Percentiles rank a stretch among this genome's conserved stretches.
Conservation (phyloP, 53 echinoderm and acorn worm genomes). For the Mesocentrotus franciscanus region DNA sequence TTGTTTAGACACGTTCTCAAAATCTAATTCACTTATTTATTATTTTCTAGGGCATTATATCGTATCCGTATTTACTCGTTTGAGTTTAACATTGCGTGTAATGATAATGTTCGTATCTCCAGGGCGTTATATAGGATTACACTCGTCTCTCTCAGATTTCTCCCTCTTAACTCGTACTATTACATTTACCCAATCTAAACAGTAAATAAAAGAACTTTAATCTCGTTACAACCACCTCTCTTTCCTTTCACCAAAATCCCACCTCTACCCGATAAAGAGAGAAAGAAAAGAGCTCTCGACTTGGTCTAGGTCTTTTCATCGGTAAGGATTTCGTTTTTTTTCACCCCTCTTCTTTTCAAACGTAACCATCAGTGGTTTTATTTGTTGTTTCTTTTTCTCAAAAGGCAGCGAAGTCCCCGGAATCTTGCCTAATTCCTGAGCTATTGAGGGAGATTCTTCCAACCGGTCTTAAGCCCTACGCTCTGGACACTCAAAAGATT, state of each 20-base stretch:
- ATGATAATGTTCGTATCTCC: slow-evolving; percentile 31
- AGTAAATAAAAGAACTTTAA: slow-evolving; percentile 62
- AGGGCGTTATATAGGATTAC: slow-evolving; percentile 32
- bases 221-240: slow-evolving; percentile 51
- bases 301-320: neutral
- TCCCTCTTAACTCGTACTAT: slow-evolving; percentile 14
- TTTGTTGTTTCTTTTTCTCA: slow-evolving; percentile 29
- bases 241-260: slow-evolving; percentile 39
- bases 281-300: slow-evolving; percentile 16
- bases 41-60: neutral
- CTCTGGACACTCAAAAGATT: slow-evolving; percentile 1
- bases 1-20: neutral
- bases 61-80: neutral
- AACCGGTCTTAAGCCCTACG: slow-evolving; percentile 54
- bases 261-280: neutral
- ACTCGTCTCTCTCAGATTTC: neutral
- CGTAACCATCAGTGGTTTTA: slow-evolving; percentile 42
- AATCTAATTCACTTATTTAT: neutral
- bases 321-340: neutral
- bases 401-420: slow-evolving; percentile 18
- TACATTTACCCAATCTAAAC: slow-evolving; percentile 51
- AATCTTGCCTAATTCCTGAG: slow-evolving; percentile 53
- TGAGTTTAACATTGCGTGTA: slow-evolving; percentile 30
- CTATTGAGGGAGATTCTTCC: slow-evolving; percentile 43
- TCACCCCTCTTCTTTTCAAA: neutral